Evolutionary conservation across 2,888 invertebrate genomes (phyloP), one percentile per base, ranked within the genome.

Genomic region (Odontocolon sp.): DNA sequence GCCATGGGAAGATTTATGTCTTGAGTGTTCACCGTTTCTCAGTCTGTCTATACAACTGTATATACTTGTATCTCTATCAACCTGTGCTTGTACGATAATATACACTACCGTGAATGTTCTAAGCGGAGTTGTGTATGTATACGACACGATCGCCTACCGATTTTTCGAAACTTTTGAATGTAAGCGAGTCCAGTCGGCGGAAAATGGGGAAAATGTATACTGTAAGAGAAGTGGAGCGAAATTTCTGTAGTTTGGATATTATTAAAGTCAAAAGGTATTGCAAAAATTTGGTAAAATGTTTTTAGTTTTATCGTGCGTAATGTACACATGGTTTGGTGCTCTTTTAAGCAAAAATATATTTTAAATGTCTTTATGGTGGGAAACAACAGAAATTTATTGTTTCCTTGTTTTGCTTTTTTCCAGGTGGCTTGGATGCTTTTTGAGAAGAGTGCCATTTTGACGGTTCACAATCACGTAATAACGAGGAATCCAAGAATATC

Each of bases 381-480:
- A n/a, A n/a, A n/a, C n/a, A n/a, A n/a, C n/a, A n/a, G n/a, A n/a
- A n/a, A n/a, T n/a, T n/a, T n/a, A n/a, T n/a, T n/a, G n/a, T n/a
- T n/a, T n/a, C n/a, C n/a, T n/a, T n/a, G n/a, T n/a, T n/a, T n/a
- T n/a, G n/a, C n/a, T 82, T 86, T 77, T 79, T 91, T 92, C 31
- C 92, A 98, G 98, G 97, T 98, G 80, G 98, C 97, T 85, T 98
- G 97, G 98, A 97, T 98, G 95, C 96, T 97, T 91, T 97, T 96
- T 91, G 97, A 97, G 91, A 97, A 97, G 91, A 97, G 97, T 63
- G 97, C 97, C 56, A 97, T 98, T 87, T 91, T 98, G 88, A 97
- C 97, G 50, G 97, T 97, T 61, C 97, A 97, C 92, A 97, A 96
- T 91, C 97, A 97, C 92, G 97, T 98, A 89, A 97, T 98, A 91